Evolutionary conservation across 2,113 vertebrate genomes (phyloP), one percentile per base, ranked within the genome.

Genomic region (Strix uralensis): DNA sequence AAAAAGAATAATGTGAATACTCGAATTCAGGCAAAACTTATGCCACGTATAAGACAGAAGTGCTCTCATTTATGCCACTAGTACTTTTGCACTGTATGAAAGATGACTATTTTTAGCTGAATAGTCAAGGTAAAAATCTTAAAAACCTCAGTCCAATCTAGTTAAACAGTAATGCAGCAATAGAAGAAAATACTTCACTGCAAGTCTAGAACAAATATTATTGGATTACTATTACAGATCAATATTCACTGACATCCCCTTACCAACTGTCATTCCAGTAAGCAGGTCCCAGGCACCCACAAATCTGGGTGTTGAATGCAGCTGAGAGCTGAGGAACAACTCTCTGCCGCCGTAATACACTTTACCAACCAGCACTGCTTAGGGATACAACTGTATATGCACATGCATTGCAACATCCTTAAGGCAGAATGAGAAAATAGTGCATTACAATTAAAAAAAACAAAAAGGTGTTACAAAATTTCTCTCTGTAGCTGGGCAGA

Each of bases 251-350:
- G 1, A 49, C 40, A 65, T 1, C 9, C 7, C n/a, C 34, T 61
- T 19, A 74, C 27, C 9, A 77, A 29, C 16, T 15, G 1, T 70
- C 75, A 81, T 63, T 62, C 7, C 36, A 79, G 15, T 27, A 78
- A 77, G 46, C 32, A 13, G 30, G 42, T 34, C 38, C 21, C 58
- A 70, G 36, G n/a, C 38, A 55, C 9, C n/a, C 46, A 34, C 4
- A 82, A 11, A 23, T 42, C 36, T 34, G 18, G 8, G 32, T 6
- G 6, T 0, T 42, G 9, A 88, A 58, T 0, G 0, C 42, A 38
- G 9, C 42, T 44, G 18, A 83, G 70, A 77, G 36, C 13, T 40
- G 25, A 72, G 13, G 38, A 86, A 51, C 20, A 66, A 42, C 26
- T 46, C 38, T 54, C 44, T 36, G 21, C 38, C 6, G 9, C 34